Evolutionary conservation across 2,888 invertebrate species (phyloP).

Genomic region (Platynereis dumerilii): DNA sequence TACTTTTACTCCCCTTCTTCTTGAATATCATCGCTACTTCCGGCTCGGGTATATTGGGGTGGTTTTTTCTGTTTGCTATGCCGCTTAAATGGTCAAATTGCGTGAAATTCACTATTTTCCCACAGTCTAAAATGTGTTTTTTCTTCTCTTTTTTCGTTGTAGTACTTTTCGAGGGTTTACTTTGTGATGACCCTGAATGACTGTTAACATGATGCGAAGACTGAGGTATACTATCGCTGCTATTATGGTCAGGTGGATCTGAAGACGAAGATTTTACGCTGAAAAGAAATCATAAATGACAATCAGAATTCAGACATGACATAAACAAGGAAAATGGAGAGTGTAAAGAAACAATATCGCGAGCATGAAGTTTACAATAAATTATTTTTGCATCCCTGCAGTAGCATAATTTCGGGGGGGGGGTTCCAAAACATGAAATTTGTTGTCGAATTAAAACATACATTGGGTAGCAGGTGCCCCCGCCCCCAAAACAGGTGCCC

Average conservation of each 20-base stretch:
- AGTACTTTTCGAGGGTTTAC: neutral
- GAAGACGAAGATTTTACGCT: neutral
- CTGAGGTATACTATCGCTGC: neutral
- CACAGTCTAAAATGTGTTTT: constrained; percentile 69
- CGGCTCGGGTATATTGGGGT: constrained; percentile 85
- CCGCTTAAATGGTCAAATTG: constrained; percentile 88
- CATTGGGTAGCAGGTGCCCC: too few species aligned
- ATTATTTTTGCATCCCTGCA: too few species aligned
- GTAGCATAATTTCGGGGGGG: too few species aligned
- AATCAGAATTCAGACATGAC: too few species aligned
- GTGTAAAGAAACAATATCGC: too few species aligned
- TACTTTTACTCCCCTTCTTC: constrained; percentile 50
- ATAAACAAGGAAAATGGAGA: too few species aligned
- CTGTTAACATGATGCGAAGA: neutral
- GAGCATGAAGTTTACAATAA: too few species aligned
- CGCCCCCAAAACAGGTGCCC: too few species aligned
- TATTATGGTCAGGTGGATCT: neutral
- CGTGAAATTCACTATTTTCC: constrained; percentile 80
- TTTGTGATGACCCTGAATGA: constrained; percentile 1
- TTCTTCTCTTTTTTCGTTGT: constrained; percentile 28
- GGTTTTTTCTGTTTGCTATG: constrained; percentile 80
- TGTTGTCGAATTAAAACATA: too few species aligned
- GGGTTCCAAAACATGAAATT: too few species aligned
- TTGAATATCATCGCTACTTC: constrained; percentile 61
- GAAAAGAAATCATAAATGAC: too few species aligned